Percentiles rank a stretch among this genome's conserved stretches.
Conservation (phyloP, 2,888 invertebrate species). For the Caenorhabditis uteleia region DNA sequence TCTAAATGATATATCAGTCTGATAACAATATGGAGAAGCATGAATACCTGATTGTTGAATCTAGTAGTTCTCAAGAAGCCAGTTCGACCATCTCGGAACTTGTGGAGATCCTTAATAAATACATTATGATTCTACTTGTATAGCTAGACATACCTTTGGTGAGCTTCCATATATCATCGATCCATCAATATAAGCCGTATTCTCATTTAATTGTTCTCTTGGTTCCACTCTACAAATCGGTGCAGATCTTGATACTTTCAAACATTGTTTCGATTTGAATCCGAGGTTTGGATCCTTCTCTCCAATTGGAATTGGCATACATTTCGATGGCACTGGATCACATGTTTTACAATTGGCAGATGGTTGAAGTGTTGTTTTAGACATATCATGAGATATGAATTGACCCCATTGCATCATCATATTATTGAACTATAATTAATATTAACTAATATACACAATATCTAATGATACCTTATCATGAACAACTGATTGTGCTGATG, state of each 20-base stretch:
- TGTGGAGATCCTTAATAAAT: constrained; percentile 66
- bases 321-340: constrained; percentile 58
- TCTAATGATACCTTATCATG: constrained; percentile 47
- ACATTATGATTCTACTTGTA: constrained; percentile 69
- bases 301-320: constrained; percentile 66
- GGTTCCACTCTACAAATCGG: constrained; percentile 95
- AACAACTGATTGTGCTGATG: constrained; percentile 63
- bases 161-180: constrained; percentile 92
- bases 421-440: constrained; percentile 59
- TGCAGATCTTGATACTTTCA: constrained; percentile 78
- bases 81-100: constrained; percentile 66
- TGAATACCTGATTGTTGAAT: constrained; percentile 52
- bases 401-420: constrained; percentile 70
- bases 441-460: neutral
- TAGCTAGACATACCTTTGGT: too few relatives aligned
- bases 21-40: neutral
- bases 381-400: constrained; percentile 69
- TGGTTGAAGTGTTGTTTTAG: constrained; percentile 65
- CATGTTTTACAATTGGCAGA: constrained; percentile 62
- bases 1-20: constrained; percentile 13
- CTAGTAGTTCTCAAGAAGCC: constrained; percentile 55
- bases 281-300: constrained; percentile 63
- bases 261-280: constrained; percentile 63
- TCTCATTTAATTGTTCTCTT: constrained; percentile 81
- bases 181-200: constrained; percentile 88